Conservation (phyloP, 2,888 invertebrate species). For the Anthophora plumipes region DNA sequence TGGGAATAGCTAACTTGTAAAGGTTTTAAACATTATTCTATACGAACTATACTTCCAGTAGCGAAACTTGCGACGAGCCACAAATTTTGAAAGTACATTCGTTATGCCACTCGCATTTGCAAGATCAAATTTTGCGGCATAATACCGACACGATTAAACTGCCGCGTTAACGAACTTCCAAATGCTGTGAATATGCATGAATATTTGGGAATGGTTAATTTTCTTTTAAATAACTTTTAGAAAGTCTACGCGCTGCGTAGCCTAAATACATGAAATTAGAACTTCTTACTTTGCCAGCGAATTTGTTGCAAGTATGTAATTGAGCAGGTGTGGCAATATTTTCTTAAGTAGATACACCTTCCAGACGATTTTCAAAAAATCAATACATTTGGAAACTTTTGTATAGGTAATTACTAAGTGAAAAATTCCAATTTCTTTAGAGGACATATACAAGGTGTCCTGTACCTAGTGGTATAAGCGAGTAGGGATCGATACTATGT, state of each 20-base stretch:
- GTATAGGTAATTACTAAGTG: no score
- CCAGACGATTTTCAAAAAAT: no score
- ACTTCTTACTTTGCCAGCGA: constrained; percentile 44
- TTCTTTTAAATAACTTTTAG: constrained; percentile 57
- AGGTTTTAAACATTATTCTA: constrained; percentile 1
- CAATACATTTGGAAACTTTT: no score
- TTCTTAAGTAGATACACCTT: no score
- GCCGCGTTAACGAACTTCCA: constrained; percentile 61
- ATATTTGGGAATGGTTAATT: constrained; percentile 63
- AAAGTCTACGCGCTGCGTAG: constrained; percentile 44
- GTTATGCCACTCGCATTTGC: constrained; percentile 58
- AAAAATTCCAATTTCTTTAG: no score
- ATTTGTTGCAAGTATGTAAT: constrained; percentile 26
- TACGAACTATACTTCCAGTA: background rate
- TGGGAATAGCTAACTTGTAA: background rate
- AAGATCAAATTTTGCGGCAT: constrained; percentile 65
- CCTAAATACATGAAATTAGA: constrained; percentile 57
- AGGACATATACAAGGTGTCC: no score
- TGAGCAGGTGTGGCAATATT: constrained; percentile 10
- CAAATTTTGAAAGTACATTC: constrained; percentile 55
- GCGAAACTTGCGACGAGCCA: background rate
- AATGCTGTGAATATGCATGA: constrained; percentile 63
- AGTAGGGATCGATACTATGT: no score
- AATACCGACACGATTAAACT: constrained; percentile 66
- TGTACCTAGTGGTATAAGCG: no score